phyloP scores from a whole-genome alignment of 2,113 vertebrate species.

The Glareola pratincola region DNA sequence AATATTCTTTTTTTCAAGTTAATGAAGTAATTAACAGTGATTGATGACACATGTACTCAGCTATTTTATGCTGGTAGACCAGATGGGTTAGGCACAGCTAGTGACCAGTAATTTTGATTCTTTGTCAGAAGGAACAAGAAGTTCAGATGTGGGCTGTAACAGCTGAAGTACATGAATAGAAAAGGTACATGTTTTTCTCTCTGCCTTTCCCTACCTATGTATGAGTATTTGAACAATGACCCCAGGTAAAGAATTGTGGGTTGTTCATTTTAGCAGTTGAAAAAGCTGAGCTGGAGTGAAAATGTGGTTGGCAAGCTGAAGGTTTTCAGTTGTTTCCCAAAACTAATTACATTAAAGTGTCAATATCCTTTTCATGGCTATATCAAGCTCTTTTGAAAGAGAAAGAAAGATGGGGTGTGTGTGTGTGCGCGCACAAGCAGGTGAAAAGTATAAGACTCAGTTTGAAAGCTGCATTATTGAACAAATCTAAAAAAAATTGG shows the following conservation, averaged over 20 bases:
- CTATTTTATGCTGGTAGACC: conserved; percentile 28
- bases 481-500: background rate
- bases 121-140: conserved; percentile 43
- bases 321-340: background rate
- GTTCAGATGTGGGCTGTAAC: conserved; percentile 32
- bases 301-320: background rate
- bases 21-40: conserved; percentile 61
- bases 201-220: background rate
- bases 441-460: background rate
- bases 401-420: background rate
- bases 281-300: background rate
- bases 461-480: background rate
- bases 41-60: conserved; percentile 53
- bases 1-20: conserved; percentile 45
- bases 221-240: background rate
- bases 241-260: background rate
- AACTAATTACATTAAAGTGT: background rate
- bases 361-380: background rate
- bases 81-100: conserved; percentile 54
- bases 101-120: conserved; percentile 37
- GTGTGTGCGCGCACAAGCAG: background rate
- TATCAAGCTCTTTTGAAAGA: background rate
- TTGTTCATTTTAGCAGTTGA: background rate
- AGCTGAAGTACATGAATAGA: background rate
- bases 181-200: background rate